Conservation (phyloP, 2,888 invertebrate species). For the Ctena decussata region DNA sequence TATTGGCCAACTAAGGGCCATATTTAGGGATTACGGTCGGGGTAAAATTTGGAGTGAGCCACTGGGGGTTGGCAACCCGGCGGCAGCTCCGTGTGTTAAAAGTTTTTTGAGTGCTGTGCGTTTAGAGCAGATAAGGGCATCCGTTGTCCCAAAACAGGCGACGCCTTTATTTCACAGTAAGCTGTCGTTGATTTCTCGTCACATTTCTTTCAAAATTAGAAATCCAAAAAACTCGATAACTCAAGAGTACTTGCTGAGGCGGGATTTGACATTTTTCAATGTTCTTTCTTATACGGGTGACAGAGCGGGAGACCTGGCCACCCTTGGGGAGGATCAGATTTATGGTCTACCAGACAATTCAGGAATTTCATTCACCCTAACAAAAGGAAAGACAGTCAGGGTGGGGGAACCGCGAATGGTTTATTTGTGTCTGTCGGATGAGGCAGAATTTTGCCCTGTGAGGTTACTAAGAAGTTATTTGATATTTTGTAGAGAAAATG, state of each 20-base stretch:
- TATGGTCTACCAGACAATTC: background rate
- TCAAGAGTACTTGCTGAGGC: background rate
- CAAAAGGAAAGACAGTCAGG: background rate
- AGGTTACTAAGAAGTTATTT: too few species aligned
- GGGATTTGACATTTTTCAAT: background rate
- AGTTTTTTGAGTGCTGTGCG: background rate
- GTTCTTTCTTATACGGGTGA: background rate
- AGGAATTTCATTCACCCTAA: background rate
- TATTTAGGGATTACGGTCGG: background rate
- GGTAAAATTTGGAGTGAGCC: background rate
- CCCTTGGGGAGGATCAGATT: background rate
- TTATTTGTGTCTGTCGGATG: background rate
- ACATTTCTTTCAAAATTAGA: background rate
- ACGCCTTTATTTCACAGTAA: background rate
- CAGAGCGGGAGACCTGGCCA: background rate
- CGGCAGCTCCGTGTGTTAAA: background rate
- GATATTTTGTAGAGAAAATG: too few species aligned
- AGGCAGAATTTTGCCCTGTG: background rate
- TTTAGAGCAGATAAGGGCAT: background rate
- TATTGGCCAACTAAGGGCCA: background rate
- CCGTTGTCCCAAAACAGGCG: background rate
- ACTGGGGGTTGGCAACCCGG: background rate
- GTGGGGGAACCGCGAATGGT: background rate
- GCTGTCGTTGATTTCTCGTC: background rate
- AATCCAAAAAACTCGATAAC: background rate